Evolutionary conservation across 2,113 vertebrate genomes (phyloP), one percentile per base, ranked within the genome.

Genomic region (Grammomys surdaster): DNA sequence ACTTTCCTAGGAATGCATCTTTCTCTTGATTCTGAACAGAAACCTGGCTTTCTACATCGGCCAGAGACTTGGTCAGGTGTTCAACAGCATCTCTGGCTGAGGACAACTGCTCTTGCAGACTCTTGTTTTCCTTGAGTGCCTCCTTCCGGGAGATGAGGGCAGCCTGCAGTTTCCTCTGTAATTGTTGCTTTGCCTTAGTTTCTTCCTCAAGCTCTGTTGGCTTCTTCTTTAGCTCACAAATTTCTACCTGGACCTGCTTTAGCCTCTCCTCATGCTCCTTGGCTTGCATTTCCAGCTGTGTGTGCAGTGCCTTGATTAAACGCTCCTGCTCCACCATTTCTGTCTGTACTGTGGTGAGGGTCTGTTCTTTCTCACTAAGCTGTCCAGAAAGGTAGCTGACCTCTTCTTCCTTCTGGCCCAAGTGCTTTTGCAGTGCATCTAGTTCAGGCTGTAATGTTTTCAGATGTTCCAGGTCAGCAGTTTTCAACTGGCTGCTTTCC

Each of bases 61-160:
- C 94, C 72, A 99, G 81, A 95, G 98, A 99, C 78, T 96, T 97
- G 56, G 97, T 98, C n/a, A 99, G 98, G 24, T 93, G 98, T 40
- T 97, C 98, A 63, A 98, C 91, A 22, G 98, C 85, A 51, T 94
- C 97, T 97, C 98, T 98, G 4, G 98, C 97, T 10, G 88, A 93
- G 46, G 98, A 97, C 2, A 99, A 97, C 70, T 99, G 98, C 46
- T 99, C 99, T 96, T 99, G 99, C 28, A 99, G 98, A 58, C 72
- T 91, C 97, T 99, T 99, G 97, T 98, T 99, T 96, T 99, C 99
- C 97, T 99, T 99, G n/a, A 99, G 97, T 2, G 95, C 98, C 46
- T 99, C 99, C 98, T 99, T 99, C 85, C 99, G 99, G 51, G 99
- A 99, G 93, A 99, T 99, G 76, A 99, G 99, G 3, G 99, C 99